Percentiles rank a stretch among this genome's conserved stretches.
phyloP scores from a whole-genome alignment of 2,113 vertebrate species.

The Odobenus rosmarus region DNA sequence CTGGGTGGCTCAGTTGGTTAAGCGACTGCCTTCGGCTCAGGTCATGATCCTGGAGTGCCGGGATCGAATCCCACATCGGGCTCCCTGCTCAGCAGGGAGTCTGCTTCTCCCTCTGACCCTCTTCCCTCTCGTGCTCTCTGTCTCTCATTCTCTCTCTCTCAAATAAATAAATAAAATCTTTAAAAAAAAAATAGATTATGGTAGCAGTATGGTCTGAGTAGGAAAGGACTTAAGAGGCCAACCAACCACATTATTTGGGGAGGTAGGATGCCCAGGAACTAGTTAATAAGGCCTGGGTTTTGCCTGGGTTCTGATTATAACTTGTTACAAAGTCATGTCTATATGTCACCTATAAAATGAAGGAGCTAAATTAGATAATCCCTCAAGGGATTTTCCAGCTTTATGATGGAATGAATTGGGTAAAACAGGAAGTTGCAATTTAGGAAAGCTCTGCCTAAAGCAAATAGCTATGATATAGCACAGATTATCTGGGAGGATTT shows the following conservation, averaged over 20 bases:
- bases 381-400: constrained; percentile 48
- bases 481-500: constrained; percentile 45
- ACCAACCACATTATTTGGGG: neutral
- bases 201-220: neutral
- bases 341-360: constrained; percentile 1
- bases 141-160: no score
- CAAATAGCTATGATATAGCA: neutral
- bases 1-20: no score
- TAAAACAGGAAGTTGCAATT: constrained; percentile 52
- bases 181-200: neutral
- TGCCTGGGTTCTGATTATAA: neutral
- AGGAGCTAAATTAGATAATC: constrained; percentile 19
- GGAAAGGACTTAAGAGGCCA: constrained; percentile 13
- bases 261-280: neutral
- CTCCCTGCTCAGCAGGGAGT: no score
- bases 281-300: constrained; percentile 1
- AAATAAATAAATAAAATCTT: no score
- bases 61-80: no score
- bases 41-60: no score
- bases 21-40: no score
- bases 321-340: neutral
- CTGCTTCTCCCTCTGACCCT: no score
- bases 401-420: constrained; percentile 53
- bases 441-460: constrained; percentile 21
- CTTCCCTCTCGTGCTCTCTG: no score